Evolutionary conservation across 2,797 vertebrate species (phyloP).

Genomic region (Pampus argenteus): DNA sequence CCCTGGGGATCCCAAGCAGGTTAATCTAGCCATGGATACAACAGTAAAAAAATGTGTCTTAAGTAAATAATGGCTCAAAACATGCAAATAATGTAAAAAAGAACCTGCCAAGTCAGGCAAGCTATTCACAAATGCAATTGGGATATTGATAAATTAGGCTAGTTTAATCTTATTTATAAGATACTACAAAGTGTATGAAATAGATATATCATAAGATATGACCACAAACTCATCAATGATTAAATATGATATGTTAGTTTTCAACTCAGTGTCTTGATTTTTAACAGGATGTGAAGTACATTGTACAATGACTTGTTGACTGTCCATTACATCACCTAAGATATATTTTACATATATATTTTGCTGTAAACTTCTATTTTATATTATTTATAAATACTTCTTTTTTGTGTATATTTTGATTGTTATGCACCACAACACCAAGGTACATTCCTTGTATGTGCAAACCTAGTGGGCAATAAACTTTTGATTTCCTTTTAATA

Average conservation of each 20-base stretch:
- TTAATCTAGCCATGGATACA: not conserved
- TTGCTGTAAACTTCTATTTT: no score
- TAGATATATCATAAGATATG: slow-evolving; percentile 13
- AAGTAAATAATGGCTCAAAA: not conserved
- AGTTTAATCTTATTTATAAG: not conserved
- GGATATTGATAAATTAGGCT: not conserved
- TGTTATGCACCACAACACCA: no score
- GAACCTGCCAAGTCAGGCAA: not conserved
- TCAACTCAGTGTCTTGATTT: no score
- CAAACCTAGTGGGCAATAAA: not conserved
- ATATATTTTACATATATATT: no score
- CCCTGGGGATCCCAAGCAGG: accelerated
- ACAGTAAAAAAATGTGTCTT: not conserved
- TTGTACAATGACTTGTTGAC: slow-evolving; percentile 21
- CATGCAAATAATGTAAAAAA: not conserved
- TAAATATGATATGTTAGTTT: slow-evolving; percentile 19
- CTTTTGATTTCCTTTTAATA: not conserved
- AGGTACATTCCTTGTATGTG: no score
- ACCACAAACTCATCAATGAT: slow-evolving; percentile 15
- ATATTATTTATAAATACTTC: no score
- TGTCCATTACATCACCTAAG: not conserved
- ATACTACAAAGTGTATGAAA: slow-evolving; percentile 4
- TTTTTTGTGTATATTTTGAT: no score
- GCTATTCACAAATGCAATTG: not conserved
- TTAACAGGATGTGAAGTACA: not conserved